phyloP scores from a whole-genome alignment of 2,888 invertebrate genomes.

The Frankliniella fusca region DNA sequence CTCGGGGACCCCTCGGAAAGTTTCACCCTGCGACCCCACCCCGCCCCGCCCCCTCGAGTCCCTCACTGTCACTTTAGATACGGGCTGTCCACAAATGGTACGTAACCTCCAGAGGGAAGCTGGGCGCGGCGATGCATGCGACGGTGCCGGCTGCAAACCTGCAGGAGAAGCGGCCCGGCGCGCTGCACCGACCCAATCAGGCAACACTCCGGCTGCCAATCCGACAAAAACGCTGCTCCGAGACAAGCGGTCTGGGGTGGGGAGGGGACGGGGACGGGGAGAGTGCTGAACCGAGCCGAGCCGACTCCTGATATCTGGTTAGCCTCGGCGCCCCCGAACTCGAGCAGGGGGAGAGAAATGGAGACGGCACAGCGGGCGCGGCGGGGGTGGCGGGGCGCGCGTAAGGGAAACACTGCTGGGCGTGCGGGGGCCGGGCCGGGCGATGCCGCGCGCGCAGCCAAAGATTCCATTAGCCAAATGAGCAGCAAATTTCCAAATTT shows the following conservation, averaged over 20 bases:
- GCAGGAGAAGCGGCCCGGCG: too few relatives aligned
- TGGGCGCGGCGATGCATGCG: too few relatives aligned
- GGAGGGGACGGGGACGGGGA: neutral
- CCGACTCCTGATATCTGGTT: neutral
- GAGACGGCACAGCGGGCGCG: neutral
- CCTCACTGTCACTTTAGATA: too few relatives aligned
- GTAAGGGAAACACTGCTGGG: too few relatives aligned
- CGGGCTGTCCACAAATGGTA: too few relatives aligned
- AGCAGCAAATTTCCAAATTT: constrained; percentile 7
- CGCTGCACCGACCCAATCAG: too few relatives aligned
- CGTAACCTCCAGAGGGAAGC: too few relatives aligned
- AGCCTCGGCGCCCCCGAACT: constrained; percentile 10
- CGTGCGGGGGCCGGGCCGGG: neutral
- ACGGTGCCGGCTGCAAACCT: too few relatives aligned
- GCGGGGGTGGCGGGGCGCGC: neutral
- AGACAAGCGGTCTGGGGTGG: neutral
- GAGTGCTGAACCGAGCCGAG: neutral
- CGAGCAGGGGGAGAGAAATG: neutral
- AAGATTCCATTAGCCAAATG: constrained; percentile 20
- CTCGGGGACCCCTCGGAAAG: too few relatives aligned
- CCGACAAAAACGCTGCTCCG: too few relatives aligned
- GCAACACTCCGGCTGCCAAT: too few relatives aligned
- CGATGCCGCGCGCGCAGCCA: neutral
- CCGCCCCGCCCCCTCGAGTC: neutral
- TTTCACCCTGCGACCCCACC: neutral